Conservation (phyloP, 2,797 vertebrate species). For the Potorous gilbertii region DNA sequence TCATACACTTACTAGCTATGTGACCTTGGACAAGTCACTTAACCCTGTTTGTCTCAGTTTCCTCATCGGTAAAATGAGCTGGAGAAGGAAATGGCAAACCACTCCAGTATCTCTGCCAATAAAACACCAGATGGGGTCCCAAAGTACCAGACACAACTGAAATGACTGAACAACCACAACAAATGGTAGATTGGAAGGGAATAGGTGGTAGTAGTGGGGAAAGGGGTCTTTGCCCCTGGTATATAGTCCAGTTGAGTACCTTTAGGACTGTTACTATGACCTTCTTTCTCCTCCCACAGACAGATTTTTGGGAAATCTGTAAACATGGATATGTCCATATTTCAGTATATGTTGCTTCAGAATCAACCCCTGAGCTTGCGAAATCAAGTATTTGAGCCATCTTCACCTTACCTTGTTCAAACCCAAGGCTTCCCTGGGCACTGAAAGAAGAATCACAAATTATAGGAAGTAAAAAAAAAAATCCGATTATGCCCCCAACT, state of each 20-base stretch:
- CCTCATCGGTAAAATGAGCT: background rate
- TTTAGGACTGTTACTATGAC: background rate
- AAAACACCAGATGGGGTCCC: background rate
- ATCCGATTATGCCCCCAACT: rapidly evolving
- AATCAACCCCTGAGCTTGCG: background rate
- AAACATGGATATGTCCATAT: background rate
- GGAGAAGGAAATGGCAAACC: background rate
- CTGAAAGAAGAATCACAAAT: background rate
- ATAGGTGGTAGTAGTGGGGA: background rate
- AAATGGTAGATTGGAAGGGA: background rate
- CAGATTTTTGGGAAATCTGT: background rate
- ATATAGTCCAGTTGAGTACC: background rate
- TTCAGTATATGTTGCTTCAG: background rate
- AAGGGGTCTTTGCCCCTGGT: background rate
- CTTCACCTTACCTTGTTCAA: background rate
- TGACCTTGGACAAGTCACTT: background rate
- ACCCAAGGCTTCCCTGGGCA: constrained; percentile 33
- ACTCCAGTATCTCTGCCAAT: background rate
- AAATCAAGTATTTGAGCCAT: background rate
- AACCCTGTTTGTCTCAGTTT: background rate
- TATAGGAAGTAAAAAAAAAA: background rate
- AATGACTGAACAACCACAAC: background rate
- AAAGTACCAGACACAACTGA: background rate
- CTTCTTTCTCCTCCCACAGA: too few species aligned
- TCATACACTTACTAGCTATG: background rate